Percentiles rank a stretch among this genome's conserved stretches.
Conservation (phyloP, 2,113 vertebrate species). For the Myotis lucifugus region DNA sequence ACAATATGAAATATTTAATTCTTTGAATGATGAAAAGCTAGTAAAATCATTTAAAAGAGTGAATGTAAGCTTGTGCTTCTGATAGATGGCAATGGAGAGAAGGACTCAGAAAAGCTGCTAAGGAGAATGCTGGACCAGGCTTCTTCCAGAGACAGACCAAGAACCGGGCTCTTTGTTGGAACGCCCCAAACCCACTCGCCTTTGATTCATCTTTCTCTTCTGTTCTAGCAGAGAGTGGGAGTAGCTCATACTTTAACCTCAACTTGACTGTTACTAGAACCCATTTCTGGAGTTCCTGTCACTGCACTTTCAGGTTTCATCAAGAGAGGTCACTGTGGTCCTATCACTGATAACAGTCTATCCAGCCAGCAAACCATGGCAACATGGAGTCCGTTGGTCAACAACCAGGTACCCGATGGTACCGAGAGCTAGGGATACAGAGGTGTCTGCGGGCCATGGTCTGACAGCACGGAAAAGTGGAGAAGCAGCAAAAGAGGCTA, state of each 20-base stretch:
- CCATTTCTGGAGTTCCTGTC: neutral
- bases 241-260: neutral
- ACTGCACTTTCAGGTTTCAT: constrained; percentile 79
- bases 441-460: neutral
- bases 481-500: neutral
- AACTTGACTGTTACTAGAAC: neutral
- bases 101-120: neutral
- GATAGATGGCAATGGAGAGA: neutral
- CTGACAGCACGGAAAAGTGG: neutral
- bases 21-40: neutral
- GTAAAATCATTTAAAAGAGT: neutral
- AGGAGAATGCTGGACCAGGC: neutral
- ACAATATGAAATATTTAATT: neutral
- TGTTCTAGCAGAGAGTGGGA: neutral
- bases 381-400: neutral
- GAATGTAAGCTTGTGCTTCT: neutral
- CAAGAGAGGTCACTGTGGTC: constrained; percentile 86
- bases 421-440: neutral
- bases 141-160: neutral
- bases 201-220: neutral
- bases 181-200: neutral
- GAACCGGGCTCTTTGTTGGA: fast-evolving
- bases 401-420: neutral
- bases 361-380: neutral
- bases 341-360: constrained; percentile 40